Evolutionary conservation across 2,797 vertebrate genomes (phyloP).

Genomic region (Pipistrellus pygmaeus): DNA sequence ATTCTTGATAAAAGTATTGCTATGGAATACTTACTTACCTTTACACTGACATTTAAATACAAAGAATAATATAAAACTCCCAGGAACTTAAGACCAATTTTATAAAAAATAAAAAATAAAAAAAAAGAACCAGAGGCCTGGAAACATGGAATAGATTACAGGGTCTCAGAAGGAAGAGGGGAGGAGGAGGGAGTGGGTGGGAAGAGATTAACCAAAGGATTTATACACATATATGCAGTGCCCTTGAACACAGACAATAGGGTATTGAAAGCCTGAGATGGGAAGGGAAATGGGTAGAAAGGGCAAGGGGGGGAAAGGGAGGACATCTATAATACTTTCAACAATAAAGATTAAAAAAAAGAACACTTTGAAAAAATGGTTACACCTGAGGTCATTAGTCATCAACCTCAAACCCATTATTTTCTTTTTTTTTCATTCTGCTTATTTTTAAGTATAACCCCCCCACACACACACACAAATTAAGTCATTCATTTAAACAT

Average conservation of each 20-base stretch:
- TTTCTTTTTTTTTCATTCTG: slow-evolving; percentile 3
- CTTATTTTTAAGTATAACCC: not conserved
- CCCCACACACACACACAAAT: not conserved
- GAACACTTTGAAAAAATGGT: not conserved
- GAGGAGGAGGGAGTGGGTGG: no score
- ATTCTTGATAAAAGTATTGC: not conserved
- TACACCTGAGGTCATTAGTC: not conserved
- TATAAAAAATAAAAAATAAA: not conserved
- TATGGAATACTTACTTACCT: not conserved
- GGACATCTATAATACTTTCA: no score
- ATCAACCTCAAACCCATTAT: not conserved
- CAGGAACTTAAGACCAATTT: slow-evolving; percentile 5
- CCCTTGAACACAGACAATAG: no score
- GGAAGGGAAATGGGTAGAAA: no score
- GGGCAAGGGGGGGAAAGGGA: no score
- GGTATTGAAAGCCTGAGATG: no score
- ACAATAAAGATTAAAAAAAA: no score
- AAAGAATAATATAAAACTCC: slow-evolving; percentile 12
- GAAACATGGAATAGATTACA: no score
- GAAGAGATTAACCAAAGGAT: no score
- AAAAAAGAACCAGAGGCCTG: no score
- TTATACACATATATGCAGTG: no score
- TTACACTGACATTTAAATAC: not conserved
- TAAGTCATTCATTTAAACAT: not conserved
- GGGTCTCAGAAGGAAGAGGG: no score